phyloP scores from a whole-genome alignment of 1,140 invertebrate genomes.

The Meteorus sp. region DNA sequence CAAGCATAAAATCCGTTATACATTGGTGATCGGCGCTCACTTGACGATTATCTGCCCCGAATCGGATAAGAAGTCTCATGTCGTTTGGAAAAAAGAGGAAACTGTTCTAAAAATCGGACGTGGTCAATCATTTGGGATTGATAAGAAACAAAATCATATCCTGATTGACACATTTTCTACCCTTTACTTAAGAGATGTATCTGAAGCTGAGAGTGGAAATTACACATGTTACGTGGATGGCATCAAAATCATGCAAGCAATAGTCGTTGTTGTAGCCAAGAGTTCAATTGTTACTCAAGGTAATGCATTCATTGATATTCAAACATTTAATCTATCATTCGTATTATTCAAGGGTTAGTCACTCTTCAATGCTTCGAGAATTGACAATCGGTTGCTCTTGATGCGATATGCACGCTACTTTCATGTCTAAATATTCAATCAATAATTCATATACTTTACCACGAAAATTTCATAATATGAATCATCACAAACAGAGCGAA shows the following conservation, averaged over 20 bases:
- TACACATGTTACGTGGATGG: constrained; percentile 62
- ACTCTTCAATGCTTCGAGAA: neutral
- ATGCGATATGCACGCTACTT: no score
- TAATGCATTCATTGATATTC: constrained; percentile 31
- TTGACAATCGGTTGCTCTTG: neutral
- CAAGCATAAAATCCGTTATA: constrained; percentile 57
- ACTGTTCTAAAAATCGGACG: constrained; percentile 50
- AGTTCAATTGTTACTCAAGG: constrained; percentile 53
- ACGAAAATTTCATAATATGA: no score
- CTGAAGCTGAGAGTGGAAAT: constrained; percentile 59
- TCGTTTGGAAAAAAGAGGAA: constrained; percentile 58
- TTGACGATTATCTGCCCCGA: constrained; percentile 60
- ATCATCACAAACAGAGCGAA: no score
- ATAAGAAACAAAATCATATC: constrained; percentile 52
- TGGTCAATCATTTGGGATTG: constrained; percentile 48
- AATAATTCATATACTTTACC: no score
- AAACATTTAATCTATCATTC: constrained; percentile 25
- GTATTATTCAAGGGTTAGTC: constrained; percentile 21
- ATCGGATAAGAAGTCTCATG: constrained; percentile 49
- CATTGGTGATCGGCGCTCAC: constrained; percentile 58
- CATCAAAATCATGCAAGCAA: constrained; percentile 57
- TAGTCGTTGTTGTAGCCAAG: constrained; percentile 56
- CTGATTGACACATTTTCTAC: constrained; percentile 62
- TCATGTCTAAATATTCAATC: no score
- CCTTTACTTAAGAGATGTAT: constrained; percentile 62